Evolutionary conservation across 2,113 vertebrate genomes (phyloP), one percentile per base, ranked within the genome.

Genomic region (Tiliqua scincoides): DNA sequence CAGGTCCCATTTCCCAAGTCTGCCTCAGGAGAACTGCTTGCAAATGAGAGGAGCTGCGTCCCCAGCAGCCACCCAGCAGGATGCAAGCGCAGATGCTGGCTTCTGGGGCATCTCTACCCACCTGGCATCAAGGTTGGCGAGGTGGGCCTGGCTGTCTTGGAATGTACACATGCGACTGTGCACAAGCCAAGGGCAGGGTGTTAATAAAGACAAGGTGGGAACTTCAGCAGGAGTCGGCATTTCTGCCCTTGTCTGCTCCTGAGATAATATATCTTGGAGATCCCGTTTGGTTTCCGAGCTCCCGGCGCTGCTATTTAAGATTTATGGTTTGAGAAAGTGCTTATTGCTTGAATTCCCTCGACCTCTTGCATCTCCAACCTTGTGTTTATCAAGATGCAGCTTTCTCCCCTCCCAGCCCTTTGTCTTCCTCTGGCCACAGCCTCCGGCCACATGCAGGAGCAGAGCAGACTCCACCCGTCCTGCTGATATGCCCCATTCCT

Each of bases 321-420:
- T 96, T 96, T 96, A 96, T 89, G 93, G 92, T 91, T 95, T 96
- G 95, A 96, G 95, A 97, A 96, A 95, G 93, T 94, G 91, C 94
- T 95, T 91, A 89, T 71, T 93, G 95, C 88, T 90, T 43, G 77
- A 85, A 87, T 95, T n/a, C 92, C 85, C 91, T 94, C 15, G 71
- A 94, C 93, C 87, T 92, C 48, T 89, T 83, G 85, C 91, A 87
- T 93, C 61, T 80, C 85, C n/a, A 80, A 89, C 93, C 88, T 91
- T 30, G 52, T 94, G 92, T 93, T 96, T 96, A 94, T 95, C 93
- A 7, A 93, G 89, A 94, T 92, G 87, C 0, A 0, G 92, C 89
- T 91, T 89, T 90, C 86, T 92, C 91, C 92, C 92, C 87, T 89
- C 91, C 91, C 52, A 27, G 57, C 63, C 30, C 86, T 94, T 94